Conservation (phyloP, 2,888 invertebrate genomes). For the Phragmatobia fuliginosa region DNA sequence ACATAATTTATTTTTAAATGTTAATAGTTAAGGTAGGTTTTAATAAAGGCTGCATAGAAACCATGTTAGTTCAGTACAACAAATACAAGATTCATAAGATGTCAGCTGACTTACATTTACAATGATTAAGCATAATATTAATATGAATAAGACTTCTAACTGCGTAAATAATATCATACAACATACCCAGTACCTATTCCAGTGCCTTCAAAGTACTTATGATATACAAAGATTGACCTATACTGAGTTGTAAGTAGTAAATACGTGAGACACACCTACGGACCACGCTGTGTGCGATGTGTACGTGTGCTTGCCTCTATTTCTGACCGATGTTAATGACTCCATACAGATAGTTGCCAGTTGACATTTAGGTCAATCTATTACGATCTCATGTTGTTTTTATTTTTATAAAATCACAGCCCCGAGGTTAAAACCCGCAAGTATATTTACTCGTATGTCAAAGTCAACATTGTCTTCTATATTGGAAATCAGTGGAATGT, state of each 20-base stretch:
- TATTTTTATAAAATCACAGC: slow-evolving; percentile 42
- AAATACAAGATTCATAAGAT: background rate
- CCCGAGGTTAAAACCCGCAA: slow-evolving; percentile 41
- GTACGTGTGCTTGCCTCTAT: slow-evolving; percentile 59
- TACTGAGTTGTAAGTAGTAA: slow-evolving; percentile 14
- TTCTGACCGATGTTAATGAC: slow-evolving; percentile 76
- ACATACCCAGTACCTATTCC: background rate
- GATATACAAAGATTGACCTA: background rate
- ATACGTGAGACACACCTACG: slow-evolving; percentile 34
- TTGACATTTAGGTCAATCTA: slow-evolving; percentile 79
- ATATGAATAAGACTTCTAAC: background rate
- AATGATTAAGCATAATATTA: background rate
- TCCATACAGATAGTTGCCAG: slow-evolving; percentile 62
- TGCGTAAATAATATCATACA: background rate
- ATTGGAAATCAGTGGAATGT: background rate
- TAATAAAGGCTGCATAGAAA: background rate
- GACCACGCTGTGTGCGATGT: slow-evolving; percentile 11
- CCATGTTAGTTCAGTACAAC: no score
- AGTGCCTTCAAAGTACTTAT: background rate
- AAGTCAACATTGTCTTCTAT: slow-evolving; percentile 36
- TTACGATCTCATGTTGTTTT: slow-evolving; percentile 55
- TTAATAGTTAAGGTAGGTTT: background rate
- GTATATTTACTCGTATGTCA: slow-evolving; percentile 29
- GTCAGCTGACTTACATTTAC: background rate
- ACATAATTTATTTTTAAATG: background rate